Base-by-base conservation (phyloP, 2,113 vertebrate species). In the Etheostoma spectabile region DNA sequence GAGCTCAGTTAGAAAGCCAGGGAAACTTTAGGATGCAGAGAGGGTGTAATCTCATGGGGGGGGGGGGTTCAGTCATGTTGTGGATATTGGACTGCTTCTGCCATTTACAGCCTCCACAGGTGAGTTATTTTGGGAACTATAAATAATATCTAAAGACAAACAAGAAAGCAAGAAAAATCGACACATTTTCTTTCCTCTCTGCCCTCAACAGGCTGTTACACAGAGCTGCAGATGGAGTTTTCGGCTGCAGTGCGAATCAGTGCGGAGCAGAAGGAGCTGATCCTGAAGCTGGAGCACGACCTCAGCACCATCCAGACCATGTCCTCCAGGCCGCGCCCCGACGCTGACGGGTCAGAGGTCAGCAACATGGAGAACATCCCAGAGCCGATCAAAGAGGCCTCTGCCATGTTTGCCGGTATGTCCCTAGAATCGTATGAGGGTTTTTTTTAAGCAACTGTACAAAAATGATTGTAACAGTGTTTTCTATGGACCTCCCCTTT, bases 301-400 rank as follows among this genome's bases (percentile, higher is more conserved):
- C 96, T 99, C 57, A 97, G 97, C 95, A 98, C 97, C 91, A 89
- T 99, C 80, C 98, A 98, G 87, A 86, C 95, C 80, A 92, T 98
- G 93, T 88, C 96, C 1, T 85, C 95, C 0, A 30, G 96, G 80
- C 93, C 89, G 0, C 96, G 98, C 15, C 98, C 97, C 0, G 97
- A 97, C 0, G 96, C 98, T 0, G 98, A 99, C 46, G 94, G 94
- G 6, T 93, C 95, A 0, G 94, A 95, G 74, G 70, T 94, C 79
- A 70, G 78, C 84, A 77, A 94, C 79, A 91, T 97, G 93, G 96
- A 95, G 86, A 95, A 87, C 93, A 96, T 99, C 53, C 97, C 97
- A 0, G 96, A 97, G 27, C 98, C 98, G 22, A 96, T 99, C 93
- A 99, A 99, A 87, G 98, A 99, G 91, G 98, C 98, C 81, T 96